A percentile compares a stretch with the other conserved stretches of the same genome.
Evolutionary conservation across 2,888 invertebrate genomes (phyloP).

Genomic region (Rugalucina vietnamica): DNA sequence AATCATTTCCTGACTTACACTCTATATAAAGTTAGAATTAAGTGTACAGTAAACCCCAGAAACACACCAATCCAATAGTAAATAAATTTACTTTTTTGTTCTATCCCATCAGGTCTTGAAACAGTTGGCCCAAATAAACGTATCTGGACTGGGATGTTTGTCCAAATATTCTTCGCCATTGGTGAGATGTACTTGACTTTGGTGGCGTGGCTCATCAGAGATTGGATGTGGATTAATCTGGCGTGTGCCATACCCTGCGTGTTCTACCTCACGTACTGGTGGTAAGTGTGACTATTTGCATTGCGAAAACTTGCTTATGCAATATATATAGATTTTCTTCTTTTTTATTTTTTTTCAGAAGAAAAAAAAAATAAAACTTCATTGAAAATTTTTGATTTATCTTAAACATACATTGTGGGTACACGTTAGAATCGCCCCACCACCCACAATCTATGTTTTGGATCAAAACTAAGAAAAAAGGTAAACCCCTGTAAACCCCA

Average conservation of each 20-base stretch:
- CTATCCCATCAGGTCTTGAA: conserved; percentile 57
- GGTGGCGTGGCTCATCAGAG: conserved; percentile 58
- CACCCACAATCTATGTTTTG: too few species aligned
- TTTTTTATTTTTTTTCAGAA: not conserved
- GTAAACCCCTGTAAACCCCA: too few species aligned
- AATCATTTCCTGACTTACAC: too few species aligned
- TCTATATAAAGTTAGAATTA: too few species aligned
- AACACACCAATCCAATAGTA: too few species aligned
- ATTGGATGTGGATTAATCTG: conserved; percentile 55
- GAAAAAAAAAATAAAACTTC: too few species aligned
- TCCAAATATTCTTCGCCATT: conserved; percentile 55
- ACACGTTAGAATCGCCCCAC: too few species aligned
- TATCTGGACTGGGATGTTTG: conserved; percentile 55
- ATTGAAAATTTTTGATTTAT: too few species aligned
- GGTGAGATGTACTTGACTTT: conserved; percentile 60
- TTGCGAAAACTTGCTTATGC: not conserved
- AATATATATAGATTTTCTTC: not conserved
- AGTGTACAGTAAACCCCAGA: too few species aligned
- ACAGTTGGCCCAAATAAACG: conserved; percentile 60
- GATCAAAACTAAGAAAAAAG: too few species aligned
- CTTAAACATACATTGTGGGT: too few species aligned
- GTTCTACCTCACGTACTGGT: conserved; percentile 54
- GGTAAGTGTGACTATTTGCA: conserved; percentile 33
- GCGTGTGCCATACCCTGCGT: conserved; percentile 49
- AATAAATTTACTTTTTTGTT: not conserved